Evolutionary conservation across 2,888 invertebrate species (phyloP), one percentile per base, ranked within the genome.

Genomic region (Eledone cirrhosa): DNA sequence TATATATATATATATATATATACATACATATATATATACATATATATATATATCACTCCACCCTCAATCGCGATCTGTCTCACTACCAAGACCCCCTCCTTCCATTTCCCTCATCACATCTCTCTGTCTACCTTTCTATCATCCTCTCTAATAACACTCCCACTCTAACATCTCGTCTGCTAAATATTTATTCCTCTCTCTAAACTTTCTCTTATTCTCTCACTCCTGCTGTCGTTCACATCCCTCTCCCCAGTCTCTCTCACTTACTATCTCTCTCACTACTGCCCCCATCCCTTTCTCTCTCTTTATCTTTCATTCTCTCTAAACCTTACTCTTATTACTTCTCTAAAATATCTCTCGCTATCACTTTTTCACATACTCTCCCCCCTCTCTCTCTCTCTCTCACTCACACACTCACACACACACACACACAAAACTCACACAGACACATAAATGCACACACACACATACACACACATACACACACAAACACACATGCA

Each of bases 361-460:
- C 33, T 41, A 41, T 41, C 33, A 7, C 33, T 41, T 8, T 41
- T 41, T 41, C 33, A 41, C 8, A n/a, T n/a, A n/a, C n/a, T n/a
- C n/a, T n/a, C n/a, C n/a, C n/a, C n/a, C n/a, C n/a, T n/a, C n/a
- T n/a, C n/a, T n/a, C n/a, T n/a, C n/a, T n/a, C n/a, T n/a, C n/a
- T n/a, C 63, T 65, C 27, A 65, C 7, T 65, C 65, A 67, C 27
- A 67, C 67, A 67, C 67, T 19, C 67, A 31, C 41, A 41, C 41
- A 41, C 41, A 41, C 41, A 41, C 24, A 67, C 4, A 67, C 67
- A 14, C 29, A 22, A n/a, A n/a, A n/a, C n/a, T n/a, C 31, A 27
- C 67, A 31, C 27, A 27, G 27, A 7, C 67, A 27, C 16, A 67
- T 27, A 67, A 11, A 67, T 3, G 5, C 65, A 22, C 16, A 65